A percentile compares a stretch with the other conserved stretches of the same genome.
phyloP scores from a whole-genome alignment of 1,140 invertebrate genomes.

The Polypedilum vanderplanki region DNA sequence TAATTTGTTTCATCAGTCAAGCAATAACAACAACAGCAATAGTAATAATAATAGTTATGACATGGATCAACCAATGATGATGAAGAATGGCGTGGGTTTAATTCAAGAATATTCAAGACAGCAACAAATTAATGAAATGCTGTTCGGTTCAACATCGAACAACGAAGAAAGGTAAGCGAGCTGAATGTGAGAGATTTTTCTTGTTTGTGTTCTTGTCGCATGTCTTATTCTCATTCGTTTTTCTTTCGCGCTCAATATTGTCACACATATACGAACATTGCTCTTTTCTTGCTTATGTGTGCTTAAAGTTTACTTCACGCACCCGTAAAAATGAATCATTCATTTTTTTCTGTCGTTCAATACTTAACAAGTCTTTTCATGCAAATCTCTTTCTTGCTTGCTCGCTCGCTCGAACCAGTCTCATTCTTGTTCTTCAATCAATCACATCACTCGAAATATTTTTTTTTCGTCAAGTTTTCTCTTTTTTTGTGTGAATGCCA shows the following conservation, averaged over 20 bases:
- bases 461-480: not conserved
- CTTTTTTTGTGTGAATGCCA: not conserved
- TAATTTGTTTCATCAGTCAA: constrained; percentile 17
- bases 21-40: not conserved
- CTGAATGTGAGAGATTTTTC: not conserved
- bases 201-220: not conserved
- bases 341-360: not conserved
- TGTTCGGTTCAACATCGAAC: not conserved
- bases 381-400: not conserved
- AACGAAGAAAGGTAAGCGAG: constrained; percentile 14
- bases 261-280: not conserved
- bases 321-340: constrained; percentile 18
- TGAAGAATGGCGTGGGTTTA: not conserved
- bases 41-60: not conserved
- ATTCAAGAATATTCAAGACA: not conserved
- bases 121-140: constrained; percentile 1
- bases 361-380: constrained; percentile 13
- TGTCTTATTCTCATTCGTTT: not conserved
- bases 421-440: constrained; percentile 18
- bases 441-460: constrained; percentile 3
- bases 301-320: not conserved
- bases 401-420: not conserved
- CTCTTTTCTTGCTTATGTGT: not conserved
- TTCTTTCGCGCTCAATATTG: not conserved
- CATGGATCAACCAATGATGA: not conserved